Conservation (phyloP, 1,140 invertebrate species). For the Aphis craccivora region DNA sequence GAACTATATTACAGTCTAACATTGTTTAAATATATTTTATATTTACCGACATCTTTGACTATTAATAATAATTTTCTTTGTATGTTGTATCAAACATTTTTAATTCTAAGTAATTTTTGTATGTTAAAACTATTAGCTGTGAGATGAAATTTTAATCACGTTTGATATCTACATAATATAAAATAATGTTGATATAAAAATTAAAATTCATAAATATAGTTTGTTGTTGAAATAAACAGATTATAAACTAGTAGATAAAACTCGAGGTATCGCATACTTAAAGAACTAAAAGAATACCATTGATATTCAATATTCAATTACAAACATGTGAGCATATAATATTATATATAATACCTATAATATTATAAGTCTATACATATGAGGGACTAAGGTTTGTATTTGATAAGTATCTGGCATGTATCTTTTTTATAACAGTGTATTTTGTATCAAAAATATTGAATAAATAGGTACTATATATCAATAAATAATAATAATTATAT, state of each 20-base stretch:
- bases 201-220: background rate
- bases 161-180: background rate
- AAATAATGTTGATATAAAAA: background rate
- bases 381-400: background rate
- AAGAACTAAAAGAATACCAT: no score
- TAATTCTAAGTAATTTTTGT: background rate
- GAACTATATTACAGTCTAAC: background rate
- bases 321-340: no score
- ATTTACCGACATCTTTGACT: background rate
- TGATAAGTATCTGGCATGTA: background rate
- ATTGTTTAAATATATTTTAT: background rate
- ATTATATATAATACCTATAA: no score
- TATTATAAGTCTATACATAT: no score
- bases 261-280: background rate
- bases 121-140: background rate
- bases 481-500: no score
- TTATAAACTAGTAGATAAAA: background rate
- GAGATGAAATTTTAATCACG: background rate
- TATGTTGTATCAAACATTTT: background rate
- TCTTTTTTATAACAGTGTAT: background rate
- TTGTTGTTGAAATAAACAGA: background rate
- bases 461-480: background rate
- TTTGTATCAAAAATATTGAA: background rate
- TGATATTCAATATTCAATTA: background rate
- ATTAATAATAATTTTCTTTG: background rate